phyloP scores from a whole-genome alignment of 2,888 invertebrate species.

The Andrena trimmerana region DNA sequence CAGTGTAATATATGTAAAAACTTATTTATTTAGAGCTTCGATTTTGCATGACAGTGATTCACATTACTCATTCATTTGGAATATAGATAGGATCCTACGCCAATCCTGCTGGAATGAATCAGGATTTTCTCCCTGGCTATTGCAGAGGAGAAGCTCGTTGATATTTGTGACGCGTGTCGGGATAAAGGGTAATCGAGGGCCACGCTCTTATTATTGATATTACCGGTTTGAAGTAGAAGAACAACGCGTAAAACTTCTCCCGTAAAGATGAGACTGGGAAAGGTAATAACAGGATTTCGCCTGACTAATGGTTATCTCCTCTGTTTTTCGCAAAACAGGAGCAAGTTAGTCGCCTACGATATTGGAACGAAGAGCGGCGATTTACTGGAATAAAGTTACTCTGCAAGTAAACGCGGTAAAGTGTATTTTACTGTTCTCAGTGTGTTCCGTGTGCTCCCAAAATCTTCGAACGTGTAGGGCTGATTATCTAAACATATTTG shows the following conservation, averaged over 20 bases:
- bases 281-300: not conserved
- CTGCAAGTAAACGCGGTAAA: not conserved
- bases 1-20: no score
- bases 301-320: conserved; percentile 9
- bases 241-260: conserved; percentile 2
- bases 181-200: not conserved
- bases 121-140: no score
- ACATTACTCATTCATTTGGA: no score
- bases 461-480: not conserved
- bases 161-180: not conserved
- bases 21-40: no score
- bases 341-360: not conserved
- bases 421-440: not conserved
- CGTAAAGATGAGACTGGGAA: not conserved
- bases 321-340: not conserved
- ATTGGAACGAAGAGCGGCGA: not conserved
- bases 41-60: no score
- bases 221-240: not conserved
- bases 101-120: no score
- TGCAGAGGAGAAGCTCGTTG: not conserved
- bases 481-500: no score
- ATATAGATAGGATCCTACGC: no score
- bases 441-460: not conserved
- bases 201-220: not conserved
- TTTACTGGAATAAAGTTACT: not conserved